Base-by-base conservation (phyloP, 2,113 vertebrate species). In the Sialia sialis region DNA sequence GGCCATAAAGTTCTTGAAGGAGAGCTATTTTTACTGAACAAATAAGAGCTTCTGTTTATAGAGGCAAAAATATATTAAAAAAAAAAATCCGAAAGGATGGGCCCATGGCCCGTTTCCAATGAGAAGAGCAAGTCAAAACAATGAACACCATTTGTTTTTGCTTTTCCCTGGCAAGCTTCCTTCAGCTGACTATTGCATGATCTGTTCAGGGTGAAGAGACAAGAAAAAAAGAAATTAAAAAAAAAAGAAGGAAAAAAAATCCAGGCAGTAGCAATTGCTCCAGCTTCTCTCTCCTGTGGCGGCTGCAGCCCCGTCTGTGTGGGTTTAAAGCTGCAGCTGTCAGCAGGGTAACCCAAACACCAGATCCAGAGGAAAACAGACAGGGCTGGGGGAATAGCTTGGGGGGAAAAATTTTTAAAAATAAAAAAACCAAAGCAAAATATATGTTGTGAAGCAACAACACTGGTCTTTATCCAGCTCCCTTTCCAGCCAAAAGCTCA, bases 1-100 rank as follows among this genome's bases (percentile, higher is more conserved):
- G 18, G n/a, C 44, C 44, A 85, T 26, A 44, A 90, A 74, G 8
- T 67, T 86, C 83, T 94, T 11, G 30, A 88, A 84, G 73, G 64
- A 89, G 51, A 94, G 64, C 59, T 94, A 82, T 88, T 96, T 93
- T 90, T 93, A 72, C 46, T 52, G 72, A 85, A 62, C 49, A 89
- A 96, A 79, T 89, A 92, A 89, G 70, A 85, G 95, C 93, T 96
- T 84, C 94, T 94, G 87, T 95, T 97, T 93, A 91, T 87, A 93
- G 75, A 95, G 87, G 87, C 87, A 93, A 89, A 94, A 95, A 15
- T 29, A 94, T 83, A 92, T 69, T 13, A 54, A 81, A 79, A 58
- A 93, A 90, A 80, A 0, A 67, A 92, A 66, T 77, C 77, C 51
- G 46, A 91, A 94, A 95, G 89, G 89, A 95, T 95, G 67, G 93